Percentiles rank a stretch among this genome's conserved stretches.
phyloP scores from a whole-genome alignment of 1,140 invertebrate genomes.

The Ceratitis capitata region DNA sequence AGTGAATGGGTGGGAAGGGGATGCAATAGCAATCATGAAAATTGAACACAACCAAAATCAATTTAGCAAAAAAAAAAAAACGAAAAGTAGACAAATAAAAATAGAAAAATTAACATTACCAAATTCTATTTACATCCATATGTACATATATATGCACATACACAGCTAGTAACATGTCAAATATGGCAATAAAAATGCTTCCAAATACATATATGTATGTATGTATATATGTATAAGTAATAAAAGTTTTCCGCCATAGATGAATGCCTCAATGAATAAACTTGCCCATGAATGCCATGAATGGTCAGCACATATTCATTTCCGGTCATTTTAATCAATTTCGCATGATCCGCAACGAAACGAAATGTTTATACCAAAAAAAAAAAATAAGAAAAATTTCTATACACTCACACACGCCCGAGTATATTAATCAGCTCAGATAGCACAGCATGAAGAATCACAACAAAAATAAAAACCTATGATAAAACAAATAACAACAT shows the following conservation, averaged over 20 bases:
- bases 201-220: not conserved
- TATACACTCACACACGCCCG: not conserved
- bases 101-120: not conserved
- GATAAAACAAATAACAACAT: not conserved
- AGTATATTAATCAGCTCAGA: not conserved
- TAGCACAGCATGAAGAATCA: not conserved
- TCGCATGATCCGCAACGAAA: not conserved
- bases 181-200: not conserved
- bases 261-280: constrained; percentile 27
- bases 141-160: no score
- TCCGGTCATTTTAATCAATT: constrained; percentile 8
- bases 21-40: constrained; percentile 28
- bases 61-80: not conserved
- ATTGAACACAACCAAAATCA: constrained; percentile 32
- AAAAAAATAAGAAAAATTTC: no score
- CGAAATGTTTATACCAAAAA: not conserved
- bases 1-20: not conserved
- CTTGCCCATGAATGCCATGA: not conserved
- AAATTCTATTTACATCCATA: no score
- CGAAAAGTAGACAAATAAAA: not conserved
- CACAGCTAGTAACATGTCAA: not conserved
- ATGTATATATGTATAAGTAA: not conserved
- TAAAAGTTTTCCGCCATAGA: constrained; percentile 14
- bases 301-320: not conserved
- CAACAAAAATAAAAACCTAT: not conserved